Base-by-base conservation (phyloP, 1,140 invertebrate species). In the Drosophila cardini region DNA sequence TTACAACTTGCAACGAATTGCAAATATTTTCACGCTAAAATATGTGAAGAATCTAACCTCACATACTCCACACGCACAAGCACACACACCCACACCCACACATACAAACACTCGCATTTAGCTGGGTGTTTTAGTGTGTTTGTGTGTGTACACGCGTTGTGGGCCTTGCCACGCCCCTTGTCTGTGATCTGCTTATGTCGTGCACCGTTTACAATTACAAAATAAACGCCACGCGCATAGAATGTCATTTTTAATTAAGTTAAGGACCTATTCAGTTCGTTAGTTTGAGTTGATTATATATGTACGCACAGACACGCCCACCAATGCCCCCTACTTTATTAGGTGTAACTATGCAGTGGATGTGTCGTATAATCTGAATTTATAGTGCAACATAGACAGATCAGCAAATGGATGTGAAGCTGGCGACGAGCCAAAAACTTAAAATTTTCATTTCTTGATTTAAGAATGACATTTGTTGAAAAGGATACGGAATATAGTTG, bases 181-280 rank as follows among this genome's bases (percentile, higher is more conserved):
- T 13, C 43, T 52, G 42, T 57, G 62, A 15, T 50, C 53, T 52
- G 53, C 45, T 53, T 32, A 18, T 62, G 43, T 57, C 15, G 18
- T 34, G 56, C 11, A 11, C 21, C 15, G 36, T 62, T 26, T 71
- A 76, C 65, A 74, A 45, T 64, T 80, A 56, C 65, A 32, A 71
- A 65, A 82, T 71, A 75, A 67, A 82, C 55, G 74, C 36, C 46
- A 40, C 43, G 56, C 58, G 45, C 52, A 79, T 70, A 76, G 72
- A 87, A 87, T 87, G 76, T 85, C 86, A 75, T 87, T 87, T 86
- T 86, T 86, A 86, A 86, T 86, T 86, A 86, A 86, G 83, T 86
- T 86, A 87, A 86, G 83, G 83, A 80, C 61, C 69, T 62, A 78
- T 70, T 85, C 53, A 77, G 74, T 57, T 62, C 64, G 67, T n/a